phyloP scores from a whole-genome alignment of 2,113 vertebrate genomes.

The Illadopsis cleaveri region DNA sequence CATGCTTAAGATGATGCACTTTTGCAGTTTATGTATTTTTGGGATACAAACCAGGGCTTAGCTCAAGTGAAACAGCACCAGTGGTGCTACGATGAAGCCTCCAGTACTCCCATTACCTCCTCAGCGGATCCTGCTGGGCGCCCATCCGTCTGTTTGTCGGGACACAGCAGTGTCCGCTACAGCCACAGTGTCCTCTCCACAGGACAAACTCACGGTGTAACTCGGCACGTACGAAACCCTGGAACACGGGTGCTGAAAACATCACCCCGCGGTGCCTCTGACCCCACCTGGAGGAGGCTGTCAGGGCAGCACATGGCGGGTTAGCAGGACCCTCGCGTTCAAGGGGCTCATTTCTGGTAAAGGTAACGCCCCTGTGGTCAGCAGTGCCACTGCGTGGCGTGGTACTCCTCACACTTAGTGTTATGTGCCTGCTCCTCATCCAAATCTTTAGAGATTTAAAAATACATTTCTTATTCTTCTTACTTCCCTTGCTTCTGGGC shows the following conservation, averaged over 20 bases:
- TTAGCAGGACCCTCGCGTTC: neutral
- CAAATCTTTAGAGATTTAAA: neutral
- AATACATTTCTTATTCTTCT: neutral
- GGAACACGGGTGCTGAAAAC: neutral
- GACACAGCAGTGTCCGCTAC: neutral
- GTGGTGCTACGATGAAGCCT: fast-evolving
- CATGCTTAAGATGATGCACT: neutral
- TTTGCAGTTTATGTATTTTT: neutral
- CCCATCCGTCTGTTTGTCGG: fast-evolving
- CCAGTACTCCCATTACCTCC: neutral
- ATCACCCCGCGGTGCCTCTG: neutral
- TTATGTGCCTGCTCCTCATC: neutral
- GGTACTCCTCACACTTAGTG: neutral
- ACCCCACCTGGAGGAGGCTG: neutral
- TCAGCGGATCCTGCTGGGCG: fast-evolving
- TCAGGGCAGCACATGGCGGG: fast-evolving
- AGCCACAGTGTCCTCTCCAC: neutral
- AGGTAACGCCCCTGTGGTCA: neutral
- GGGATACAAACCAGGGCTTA: neutral
- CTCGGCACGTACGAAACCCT: fast-evolving
- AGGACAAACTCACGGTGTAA: fast-evolving
- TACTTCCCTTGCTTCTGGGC: neutral
- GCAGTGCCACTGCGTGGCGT: neutral
- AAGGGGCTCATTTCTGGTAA: neutral
- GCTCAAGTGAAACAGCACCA: neutral